Percentiles rank a stretch among this genome's conserved stretches.
Evolutionary conservation across 2,888 invertebrate species (phyloP).

Genomic region (Lasioglossum pauxillum): DNA sequence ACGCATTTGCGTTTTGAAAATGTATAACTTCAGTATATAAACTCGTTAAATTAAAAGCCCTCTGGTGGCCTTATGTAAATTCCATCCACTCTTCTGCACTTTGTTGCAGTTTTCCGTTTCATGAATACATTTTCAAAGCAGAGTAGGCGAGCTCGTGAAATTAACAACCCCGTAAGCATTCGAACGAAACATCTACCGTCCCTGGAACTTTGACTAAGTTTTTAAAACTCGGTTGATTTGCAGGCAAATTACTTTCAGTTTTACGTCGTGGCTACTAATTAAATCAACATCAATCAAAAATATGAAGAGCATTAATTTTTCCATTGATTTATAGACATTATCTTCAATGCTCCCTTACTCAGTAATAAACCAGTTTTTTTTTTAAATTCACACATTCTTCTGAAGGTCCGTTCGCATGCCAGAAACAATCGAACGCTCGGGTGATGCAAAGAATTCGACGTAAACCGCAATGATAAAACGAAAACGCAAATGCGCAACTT

Average conservation of each 20-base stretch:
- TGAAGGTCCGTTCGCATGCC: neutral
- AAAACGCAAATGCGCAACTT: slow-evolving; percentile 4
- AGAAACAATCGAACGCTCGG: neutral
- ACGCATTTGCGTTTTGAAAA: neutral
- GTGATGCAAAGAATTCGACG: neutral
- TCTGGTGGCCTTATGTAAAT: neutral
- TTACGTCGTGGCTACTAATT: neutral
- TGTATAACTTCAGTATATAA: neutral
- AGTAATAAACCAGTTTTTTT: neutral
- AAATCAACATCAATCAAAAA: neutral
- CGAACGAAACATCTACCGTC: neutral
- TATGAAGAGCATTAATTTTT: neutral
- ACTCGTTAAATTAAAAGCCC: neutral
- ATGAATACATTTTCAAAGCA: neutral
- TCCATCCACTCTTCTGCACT: neutral
- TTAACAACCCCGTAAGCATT: neutral
- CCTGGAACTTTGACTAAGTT: neutral
- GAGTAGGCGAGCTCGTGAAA: neutral
- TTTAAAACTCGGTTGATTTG: neutral
- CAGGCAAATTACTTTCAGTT: neutral
- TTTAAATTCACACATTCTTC: too few relatives aligned
- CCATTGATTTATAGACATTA: too few relatives aligned
- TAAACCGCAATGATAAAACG: neutral
- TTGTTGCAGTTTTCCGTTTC: neutral
- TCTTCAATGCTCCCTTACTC: neutral